These are phyloP conservation scores for Notamacropus eugenii DNA, from an alignment of 2,797 vertebrate species.

Conservation along the genomic window DNA sequence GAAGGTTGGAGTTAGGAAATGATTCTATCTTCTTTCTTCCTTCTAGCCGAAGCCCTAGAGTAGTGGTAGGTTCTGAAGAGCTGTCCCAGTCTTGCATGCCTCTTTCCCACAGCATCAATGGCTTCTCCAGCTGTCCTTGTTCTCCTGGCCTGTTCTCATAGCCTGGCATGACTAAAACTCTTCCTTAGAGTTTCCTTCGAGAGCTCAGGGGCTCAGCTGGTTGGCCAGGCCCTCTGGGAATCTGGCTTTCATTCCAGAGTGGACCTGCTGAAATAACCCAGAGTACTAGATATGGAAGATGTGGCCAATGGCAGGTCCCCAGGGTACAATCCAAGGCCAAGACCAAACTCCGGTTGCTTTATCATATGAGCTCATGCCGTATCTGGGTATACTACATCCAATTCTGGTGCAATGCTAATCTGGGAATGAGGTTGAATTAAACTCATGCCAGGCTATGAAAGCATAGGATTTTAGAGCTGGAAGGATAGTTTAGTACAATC, in stretches of 20 bases:
- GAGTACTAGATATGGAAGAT: not conserved
- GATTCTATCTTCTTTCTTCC: not conserved
- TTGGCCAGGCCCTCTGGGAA: not conserved
- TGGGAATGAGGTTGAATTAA: not conserved
- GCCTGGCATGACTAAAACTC: not conserved
- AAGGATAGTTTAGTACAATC: not conserved
- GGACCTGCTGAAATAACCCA: not conserved
- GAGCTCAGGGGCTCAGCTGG: not conserved
- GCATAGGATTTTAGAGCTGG: not conserved
- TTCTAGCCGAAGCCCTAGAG: not conserved
- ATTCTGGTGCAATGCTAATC: not conserved
- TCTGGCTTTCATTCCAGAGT: not conserved
- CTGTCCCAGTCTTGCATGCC: not conserved
- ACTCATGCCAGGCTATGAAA: not conserved
- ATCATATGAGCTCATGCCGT: not conserved
- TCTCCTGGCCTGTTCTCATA: not conserved
- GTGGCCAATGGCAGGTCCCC: not conserved
- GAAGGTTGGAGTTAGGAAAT: not conserved
- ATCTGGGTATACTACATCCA: not conserved
- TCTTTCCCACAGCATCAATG: not conserved
- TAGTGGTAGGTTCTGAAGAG: not conserved
- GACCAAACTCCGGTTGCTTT: not conserved
- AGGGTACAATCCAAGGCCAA: not conserved
- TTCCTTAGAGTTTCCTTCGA: not conserved
- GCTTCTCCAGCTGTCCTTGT: not conserved